Evolutionary conservation across 2,797 vertebrate species (phyloP), one percentile per base, ranked within the genome.

Genomic region (Sebastes alutus): DNA sequence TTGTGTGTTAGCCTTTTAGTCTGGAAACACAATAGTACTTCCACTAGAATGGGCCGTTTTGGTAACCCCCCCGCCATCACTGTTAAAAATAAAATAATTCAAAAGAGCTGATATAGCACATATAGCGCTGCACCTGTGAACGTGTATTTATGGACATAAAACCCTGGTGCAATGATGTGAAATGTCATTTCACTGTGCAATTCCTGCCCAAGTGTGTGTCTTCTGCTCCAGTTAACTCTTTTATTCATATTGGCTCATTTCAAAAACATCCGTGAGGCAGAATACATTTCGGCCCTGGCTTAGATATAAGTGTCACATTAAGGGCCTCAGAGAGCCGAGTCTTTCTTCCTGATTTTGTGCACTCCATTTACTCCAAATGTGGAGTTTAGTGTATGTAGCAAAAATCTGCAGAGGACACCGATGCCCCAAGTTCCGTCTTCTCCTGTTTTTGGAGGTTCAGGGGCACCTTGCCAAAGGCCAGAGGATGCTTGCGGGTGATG

Each of bases 391-490:
- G 27, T 73, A 30, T 76, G 32, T 77, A 5, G n/a, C 22, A 63
- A 72, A 86, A 64, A 82, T 60, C 30, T 25, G n/a, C 73, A 74
- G 64, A 92, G 89, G 87, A 90, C 88, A 84, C 83, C 79, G 52
- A 94, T 93, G 87, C 92, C 93, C 90, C 94, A 95, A 92, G 94
- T 95, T 87, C 80, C 89, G 59, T 93, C 86, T 80, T 92, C 82
- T 91, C 90, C 93, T 94, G 91, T 93, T 92, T 91, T 90, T 93
- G 88, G 94, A 99, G 98, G 98, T 99, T 94, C 98, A 99, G 94
- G 98, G 98, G 78, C 97, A 99, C 85, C 97, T 99, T 75, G 97
- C 98, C 1, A 99, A 99, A 90, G 99, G 99, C 61, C 98, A 99
- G 89, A 96, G 97, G 88, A 97, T 94, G 86, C 92, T 98, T 85